These are phyloP conservation scores for Percina caprodes DNA, from an alignment of 2,113 vertebrate species.

Conservation along the genomic window DNA sequence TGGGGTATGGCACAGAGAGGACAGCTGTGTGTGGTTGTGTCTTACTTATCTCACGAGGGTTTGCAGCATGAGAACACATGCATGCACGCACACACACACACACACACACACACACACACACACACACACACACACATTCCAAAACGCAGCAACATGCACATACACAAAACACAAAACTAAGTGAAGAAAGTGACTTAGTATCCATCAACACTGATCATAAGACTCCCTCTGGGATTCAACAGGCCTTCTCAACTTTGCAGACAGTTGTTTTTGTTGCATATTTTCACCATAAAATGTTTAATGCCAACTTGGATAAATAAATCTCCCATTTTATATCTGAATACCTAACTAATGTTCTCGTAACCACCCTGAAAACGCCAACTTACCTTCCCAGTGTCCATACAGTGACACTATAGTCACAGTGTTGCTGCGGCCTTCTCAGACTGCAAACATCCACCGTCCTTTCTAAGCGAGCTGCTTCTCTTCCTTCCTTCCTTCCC, in stretches of 20 bases:
- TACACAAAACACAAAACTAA: slow-evolving; percentile 5
- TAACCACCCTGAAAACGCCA: slow-evolving; percentile 21
- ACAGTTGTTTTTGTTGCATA: background rate
- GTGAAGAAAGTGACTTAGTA: slow-evolving; percentile 21
- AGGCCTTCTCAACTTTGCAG: slow-evolving; percentile 23
- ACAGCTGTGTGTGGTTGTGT: slow-evolving; percentile 49
- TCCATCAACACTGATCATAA: slow-evolving; percentile 54
- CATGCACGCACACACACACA: background rate
- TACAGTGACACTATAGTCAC: slow-evolving; percentile 41
- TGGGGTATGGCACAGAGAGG: slow-evolving; percentile 55
- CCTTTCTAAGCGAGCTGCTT: slow-evolving; percentile 24
- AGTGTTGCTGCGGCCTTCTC: slow-evolving; percentile 54
- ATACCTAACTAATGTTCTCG: background rate
- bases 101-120: slow-evolving; percentile 5
- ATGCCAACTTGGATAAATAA: background rate
- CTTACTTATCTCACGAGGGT: slow-evolving; percentile 58
- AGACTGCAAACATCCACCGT: slow-evolving; percentile 64
- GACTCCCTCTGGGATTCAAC: slow-evolving; percentile 28
- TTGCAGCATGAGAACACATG: slow-evolving; percentile 5
- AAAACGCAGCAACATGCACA: background rate
- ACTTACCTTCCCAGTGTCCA: slow-evolving; percentile 79
- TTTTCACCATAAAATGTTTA: slow-evolving; percentile 6
- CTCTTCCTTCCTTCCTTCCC: slow-evolving; percentile 63
- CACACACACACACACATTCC: slow-evolving; percentile 10
- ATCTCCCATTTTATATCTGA: background rate